Evolutionary conservation across 2,113 vertebrate species (phyloP).

Genomic region (Gila orcuttii): DNA sequence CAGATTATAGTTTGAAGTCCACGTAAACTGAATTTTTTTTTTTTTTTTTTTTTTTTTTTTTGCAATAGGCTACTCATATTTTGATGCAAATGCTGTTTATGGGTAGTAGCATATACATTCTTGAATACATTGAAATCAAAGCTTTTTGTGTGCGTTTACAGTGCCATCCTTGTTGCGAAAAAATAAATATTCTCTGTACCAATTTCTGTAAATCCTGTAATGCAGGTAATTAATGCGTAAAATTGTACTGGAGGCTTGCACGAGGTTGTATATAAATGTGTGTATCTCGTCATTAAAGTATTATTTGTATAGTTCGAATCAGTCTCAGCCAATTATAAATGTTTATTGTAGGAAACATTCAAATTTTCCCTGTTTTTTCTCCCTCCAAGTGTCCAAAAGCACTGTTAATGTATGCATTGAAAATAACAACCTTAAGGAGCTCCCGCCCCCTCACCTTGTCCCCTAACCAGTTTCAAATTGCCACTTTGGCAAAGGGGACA

Average conservation of each 20-base stretch:
- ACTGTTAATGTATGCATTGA: slow-evolving; percentile 56
- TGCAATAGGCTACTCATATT: background rate
- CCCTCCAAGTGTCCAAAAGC: slow-evolving; percentile 56
- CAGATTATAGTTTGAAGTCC: background rate
- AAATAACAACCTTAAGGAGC: slow-evolving; percentile 63
- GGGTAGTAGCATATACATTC: background rate
- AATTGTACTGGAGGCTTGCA: background rate
- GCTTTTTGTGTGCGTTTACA: background rate
- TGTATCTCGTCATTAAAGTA: background rate
- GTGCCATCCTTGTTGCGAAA: background rate
- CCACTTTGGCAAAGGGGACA: slow-evolving; percentile 71
- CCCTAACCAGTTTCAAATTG: slow-evolving; percentile 68
- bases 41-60: no score
- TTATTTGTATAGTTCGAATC: background rate
- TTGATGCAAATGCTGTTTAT: background rate
- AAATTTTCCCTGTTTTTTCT: background rate
- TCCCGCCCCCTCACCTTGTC: slow-evolving; percentile 57
- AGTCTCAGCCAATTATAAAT: background rate
- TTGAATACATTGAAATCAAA: background rate
- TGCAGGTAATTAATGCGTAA: background rate
- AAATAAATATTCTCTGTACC: background rate
- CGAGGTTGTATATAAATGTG: background rate
- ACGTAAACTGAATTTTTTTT: background rate
- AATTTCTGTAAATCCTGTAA: background rate
- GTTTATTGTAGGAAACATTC: slow-evolving; percentile 6